Base-by-base conservation (phyloP, 1,140 invertebrate genomes). In the Drosophila triauraria region DNA sequence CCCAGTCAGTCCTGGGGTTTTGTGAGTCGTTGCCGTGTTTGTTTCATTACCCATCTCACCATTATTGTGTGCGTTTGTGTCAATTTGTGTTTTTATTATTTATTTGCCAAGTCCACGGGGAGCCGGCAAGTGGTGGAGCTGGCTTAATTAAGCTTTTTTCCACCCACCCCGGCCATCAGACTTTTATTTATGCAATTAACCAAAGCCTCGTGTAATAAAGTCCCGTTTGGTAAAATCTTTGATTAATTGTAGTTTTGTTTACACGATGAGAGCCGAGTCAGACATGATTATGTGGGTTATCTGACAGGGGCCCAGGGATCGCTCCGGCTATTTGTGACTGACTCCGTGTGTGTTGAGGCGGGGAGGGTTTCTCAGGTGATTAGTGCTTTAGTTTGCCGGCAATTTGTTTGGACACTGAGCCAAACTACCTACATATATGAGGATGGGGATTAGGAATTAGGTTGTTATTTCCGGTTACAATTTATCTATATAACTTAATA, bases 191-290 rank as follows among this genome's bases (percentile, higher is more conserved):
- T 88, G 84, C 84, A 90, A 90, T 90, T 88, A 90, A 90, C 67
- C 85, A 88, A 88, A 85, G 81, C 85, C 70, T 72, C 75, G 78
- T 88, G 85, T 88, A 90, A 90, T 88, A 84, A 80, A 71, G 84
- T 78, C 78, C 69, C 32, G 65, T 74, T 60, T 71, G 78, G 78
- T 79, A 72, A 90, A 90, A 88, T 88, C 85, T 90, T 88, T 88
- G 85, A 88, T 88, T 88, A 88, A 88, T 88, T 88, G 85, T 85
- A 88, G 85, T 88, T 88, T 88, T 88, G 85, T 90, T 88, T 88
- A 88, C 85, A 78, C 30, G 85, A 51, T 75, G 68, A 76, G 65
- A 82, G 46, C 58, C 58, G 43, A 69, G 53, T 48, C 61, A 32
- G 51, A 54, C 75, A 58, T 78, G 82, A 85, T 82, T 86, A 87